Evolutionary conservation across 2,888 invertebrate species (phyloP).

Genomic region (Volucella zonaria): DNA sequence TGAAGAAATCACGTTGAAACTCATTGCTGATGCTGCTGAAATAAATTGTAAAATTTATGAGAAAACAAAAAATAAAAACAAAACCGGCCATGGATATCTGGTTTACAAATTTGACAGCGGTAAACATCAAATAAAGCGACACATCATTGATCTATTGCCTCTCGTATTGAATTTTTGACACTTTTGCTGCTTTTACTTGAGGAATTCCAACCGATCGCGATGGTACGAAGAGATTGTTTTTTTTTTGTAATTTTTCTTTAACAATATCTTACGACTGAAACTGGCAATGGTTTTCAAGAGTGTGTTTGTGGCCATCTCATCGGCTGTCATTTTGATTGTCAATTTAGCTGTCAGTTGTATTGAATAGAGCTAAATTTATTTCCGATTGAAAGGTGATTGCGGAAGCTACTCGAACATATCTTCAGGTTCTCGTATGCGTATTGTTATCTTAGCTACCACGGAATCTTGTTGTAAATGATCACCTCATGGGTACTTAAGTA

Average conservation of each 20-base stretch:
- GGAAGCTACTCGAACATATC: not conserved
- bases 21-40: too few relatives aligned
- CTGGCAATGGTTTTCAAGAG: constrained; percentile 2
- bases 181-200: constrained; percentile 33
- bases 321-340: not conserved
- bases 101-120: constrained; percentile 17
- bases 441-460: constrained; percentile 1
- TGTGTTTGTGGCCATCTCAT: constrained; percentile 12
- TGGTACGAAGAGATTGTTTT: constrained; percentile 4
- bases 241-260: constrained; percentile 1
- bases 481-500: constrained; percentile 50
- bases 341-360: constrained; percentile 18
- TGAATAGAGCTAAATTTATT: constrained; percentile 9
- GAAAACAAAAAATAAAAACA: too few relatives aligned
- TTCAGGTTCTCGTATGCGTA: not conserved
- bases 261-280: not conserved
- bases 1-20: too few relatives aligned
- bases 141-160: constrained; percentile 24
- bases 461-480: constrained; percentile 28
- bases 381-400: constrained; percentile 30
- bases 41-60: too few relatives aligned
- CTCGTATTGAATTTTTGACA: constrained; percentile 22
- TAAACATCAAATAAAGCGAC: constrained; percentile 10
- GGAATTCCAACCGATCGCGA: not conserved
- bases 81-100: too few relatives aligned